Percentiles rank a stretch among this genome's conserved stretches.
These are phyloP conservation scores for Stomatorhinus ivindoensis DNA, from an alignment of 2,113 vertebrate species.

Conservation along the genomic window DNA sequence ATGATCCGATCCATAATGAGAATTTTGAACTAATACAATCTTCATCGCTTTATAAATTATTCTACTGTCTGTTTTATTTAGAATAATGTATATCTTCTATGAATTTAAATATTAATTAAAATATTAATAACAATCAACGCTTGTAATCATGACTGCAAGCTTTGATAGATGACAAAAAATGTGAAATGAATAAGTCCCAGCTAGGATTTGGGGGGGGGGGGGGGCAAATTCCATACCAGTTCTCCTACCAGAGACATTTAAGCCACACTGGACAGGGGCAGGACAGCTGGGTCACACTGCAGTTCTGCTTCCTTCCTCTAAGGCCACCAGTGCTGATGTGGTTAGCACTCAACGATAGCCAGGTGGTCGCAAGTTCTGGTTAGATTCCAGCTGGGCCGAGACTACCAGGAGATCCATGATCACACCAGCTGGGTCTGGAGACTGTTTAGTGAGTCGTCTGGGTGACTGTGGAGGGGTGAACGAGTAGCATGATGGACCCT, in stretches of 20 bases:
- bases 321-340: not conserved
- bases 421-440: slow-evolving; percentile 45
- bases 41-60: not conserved
- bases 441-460: slow-evolving; percentile 31
- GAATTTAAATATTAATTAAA: not conserved
- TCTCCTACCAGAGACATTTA: too few species aligned
- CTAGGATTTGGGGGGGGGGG: not conserved
- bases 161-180: not conserved
- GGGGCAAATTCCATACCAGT: not conserved
- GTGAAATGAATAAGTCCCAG: not conserved
- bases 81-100: not conserved
- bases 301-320: not conserved
- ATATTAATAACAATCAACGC: not conserved
- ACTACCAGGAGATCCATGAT: slow-evolving; percentile 39
- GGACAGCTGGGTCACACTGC: not conserved
- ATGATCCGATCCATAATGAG: not conserved
- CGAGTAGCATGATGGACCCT: not conserved
- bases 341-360: slow-evolving; percentile 36
- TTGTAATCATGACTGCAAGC: not conserved
- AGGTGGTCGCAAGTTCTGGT: slow-evolving; percentile 37
- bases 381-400: slow-evolving; percentile 44
- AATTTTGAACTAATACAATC: not conserved
- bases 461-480: slow-evolving; percentile 31
- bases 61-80: not conserved
- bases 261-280: not conserved